Evolutionary conservation across 2,888 invertebrate genomes (phyloP).

Genomic region (Drosophila vallismaia): DNA sequence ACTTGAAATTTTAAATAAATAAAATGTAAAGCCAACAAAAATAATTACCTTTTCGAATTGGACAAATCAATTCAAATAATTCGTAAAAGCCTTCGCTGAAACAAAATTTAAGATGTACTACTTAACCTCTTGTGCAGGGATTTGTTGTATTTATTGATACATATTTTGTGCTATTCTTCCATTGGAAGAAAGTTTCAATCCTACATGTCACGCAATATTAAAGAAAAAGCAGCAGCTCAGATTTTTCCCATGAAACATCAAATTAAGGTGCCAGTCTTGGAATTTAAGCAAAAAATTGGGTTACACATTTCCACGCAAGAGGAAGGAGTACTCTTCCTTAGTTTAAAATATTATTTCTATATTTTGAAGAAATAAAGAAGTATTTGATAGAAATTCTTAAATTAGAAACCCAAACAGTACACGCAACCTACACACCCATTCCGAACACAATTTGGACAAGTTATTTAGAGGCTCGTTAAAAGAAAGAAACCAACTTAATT

Average conservation of each 20-base stretch:
- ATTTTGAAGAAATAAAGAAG: not conserved
- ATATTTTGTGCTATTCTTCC: not conserved
- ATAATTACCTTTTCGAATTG: not conserved
- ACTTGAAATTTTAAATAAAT: not conserved
- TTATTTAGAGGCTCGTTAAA: conserved; percentile 72
- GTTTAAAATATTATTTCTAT: not conserved
- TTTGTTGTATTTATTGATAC: conserved; percentile 1
- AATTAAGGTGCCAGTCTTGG: conserved; percentile 1
- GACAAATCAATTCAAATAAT: not conserved
- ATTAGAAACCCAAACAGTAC: conserved; percentile 23
- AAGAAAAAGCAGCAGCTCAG: conserved; percentile 2
- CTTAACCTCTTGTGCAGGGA: not conserved
- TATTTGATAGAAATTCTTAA: not conserved
- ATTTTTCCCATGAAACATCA: not conserved
- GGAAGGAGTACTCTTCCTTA: not conserved
- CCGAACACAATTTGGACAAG: conserved; percentile 62
- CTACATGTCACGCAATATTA: conserved; percentile 3
- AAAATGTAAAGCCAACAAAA: not conserved
- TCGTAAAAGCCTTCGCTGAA: not conserved
- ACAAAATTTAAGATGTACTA: not conserved
- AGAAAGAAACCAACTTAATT: conserved; percentile 60
- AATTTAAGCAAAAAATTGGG: not conserved
- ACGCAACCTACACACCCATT: conserved; percentile 34
- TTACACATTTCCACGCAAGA: conserved; percentile 6
- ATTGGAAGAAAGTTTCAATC: not conserved